Percentiles rank a stretch among this genome's conserved stretches.
These are phyloP conservation scores for Nebria ingens DNA, from an alignment of 1,140 invertebrate genomes.

Conservation along the genomic window DNA sequence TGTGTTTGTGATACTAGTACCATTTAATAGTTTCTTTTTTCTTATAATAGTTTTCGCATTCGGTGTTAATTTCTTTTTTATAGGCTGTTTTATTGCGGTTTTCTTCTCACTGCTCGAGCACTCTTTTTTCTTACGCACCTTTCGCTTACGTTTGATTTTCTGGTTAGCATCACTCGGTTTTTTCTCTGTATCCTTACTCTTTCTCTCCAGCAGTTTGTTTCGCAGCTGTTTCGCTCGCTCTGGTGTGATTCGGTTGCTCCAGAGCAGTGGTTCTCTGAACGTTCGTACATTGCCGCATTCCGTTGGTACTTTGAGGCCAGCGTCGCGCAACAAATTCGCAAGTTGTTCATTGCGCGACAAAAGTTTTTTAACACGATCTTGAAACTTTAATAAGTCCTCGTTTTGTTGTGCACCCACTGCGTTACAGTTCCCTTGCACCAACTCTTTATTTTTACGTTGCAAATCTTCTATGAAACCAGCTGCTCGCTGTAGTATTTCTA, in stretches of 20 bases:
- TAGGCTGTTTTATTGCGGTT: too few relatives aligned
- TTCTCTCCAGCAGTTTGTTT: too few relatives aligned
- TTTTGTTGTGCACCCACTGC: slow-evolving; percentile 11
- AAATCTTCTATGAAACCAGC: slow-evolving; percentile 36
- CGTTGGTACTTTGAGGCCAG: slow-evolving; percentile 35
- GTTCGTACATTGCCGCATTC: slow-evolving; percentile 23
- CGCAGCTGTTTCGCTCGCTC: slow-evolving; percentile 24
- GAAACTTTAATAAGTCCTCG: slow-evolving; percentile 31
- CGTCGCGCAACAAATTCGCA: slow-evolving; percentile 32
- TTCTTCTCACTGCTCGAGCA: too few relatives aligned
- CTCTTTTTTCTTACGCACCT: too few relatives aligned
- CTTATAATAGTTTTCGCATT: too few relatives aligned
- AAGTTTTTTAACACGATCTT: slow-evolving; percentile 34
- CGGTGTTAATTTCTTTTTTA: too few relatives aligned
- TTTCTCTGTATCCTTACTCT: background rate
- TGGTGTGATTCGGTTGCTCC: slow-evolving; percentile 24
- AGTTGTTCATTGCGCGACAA: slow-evolving; percentile 37
- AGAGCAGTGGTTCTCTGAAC: slow-evolving; percentile 18
- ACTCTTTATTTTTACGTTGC: slow-evolving; percentile 33
- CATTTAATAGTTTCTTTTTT: too few relatives aligned
- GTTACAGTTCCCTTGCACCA: slow-evolving; percentile 20
- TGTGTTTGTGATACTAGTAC: too few relatives aligned
- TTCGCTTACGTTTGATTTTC: too few relatives aligned
- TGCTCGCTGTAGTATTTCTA: slow-evolving; percentile 38
- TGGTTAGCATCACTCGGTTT: too few relatives aligned